A percentile compares a stretch with the other conserved stretches of the same genome.
Evolutionary conservation across 2,113 vertebrate genomes (phyloP).

Genomic region (Etheostoma cragini): DNA sequence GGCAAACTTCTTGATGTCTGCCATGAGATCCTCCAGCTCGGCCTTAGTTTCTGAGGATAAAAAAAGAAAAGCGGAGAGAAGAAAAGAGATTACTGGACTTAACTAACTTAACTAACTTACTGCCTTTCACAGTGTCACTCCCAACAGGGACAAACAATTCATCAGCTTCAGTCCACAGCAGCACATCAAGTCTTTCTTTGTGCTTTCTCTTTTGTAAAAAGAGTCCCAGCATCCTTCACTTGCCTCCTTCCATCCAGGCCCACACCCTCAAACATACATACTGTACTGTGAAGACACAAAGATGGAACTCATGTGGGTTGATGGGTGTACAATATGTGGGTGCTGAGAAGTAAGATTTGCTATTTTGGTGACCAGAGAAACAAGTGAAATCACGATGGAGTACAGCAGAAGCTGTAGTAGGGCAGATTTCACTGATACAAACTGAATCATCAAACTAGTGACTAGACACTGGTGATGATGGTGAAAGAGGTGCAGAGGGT

Average conservation of each 20-base stretch:
- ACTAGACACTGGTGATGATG: no score
- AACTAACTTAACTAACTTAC: no score
- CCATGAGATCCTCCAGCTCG: conserved; percentile 95
- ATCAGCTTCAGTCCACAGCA: conserved; percentile 27
- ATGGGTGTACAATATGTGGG: neutral
- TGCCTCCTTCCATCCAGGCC: neutral
- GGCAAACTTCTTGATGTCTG: conserved; percentile 96
- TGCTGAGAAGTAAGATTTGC: conserved; percentile 11
- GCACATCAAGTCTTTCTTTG: neutral
- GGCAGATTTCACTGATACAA: neutral
- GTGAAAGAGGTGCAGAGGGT: no score
- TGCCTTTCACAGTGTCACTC: conserved; percentile 29
- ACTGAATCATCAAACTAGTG: neutral
- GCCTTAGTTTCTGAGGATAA: conserved; percentile 91
- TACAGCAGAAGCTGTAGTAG: neutral
- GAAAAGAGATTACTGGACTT: conserved; percentile 35
- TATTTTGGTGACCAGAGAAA: conserved; percentile 22
- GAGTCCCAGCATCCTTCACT: conserved; percentile 11
- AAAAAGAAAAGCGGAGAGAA: conserved; percentile 22
- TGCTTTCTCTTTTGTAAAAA: neutral
- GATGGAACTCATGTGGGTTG: conserved; percentile 12
- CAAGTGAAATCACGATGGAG: neutral
- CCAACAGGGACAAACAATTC: conserved; percentile 27
- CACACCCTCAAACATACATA: neutral
- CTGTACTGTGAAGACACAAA: neutral